Evolutionary conservation across 2,888 invertebrate genomes (phyloP), one percentile per base, ranked within the genome.

Genomic region (Sarcophaga caerulescens): DNA sequence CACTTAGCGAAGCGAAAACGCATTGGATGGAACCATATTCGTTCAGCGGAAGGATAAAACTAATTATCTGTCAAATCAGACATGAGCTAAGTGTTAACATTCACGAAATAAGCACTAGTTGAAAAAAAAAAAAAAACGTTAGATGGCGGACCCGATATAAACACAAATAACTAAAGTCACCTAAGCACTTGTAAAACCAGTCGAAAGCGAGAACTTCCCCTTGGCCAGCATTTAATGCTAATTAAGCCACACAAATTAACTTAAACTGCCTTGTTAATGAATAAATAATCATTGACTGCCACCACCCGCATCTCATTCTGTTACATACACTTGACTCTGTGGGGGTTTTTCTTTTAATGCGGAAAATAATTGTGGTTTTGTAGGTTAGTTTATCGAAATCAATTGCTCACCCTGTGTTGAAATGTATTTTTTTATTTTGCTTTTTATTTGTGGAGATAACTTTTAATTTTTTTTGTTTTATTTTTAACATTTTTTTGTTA

Each of bases 171-270:
- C 6, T 35, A 6, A 35, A 35, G 6, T 35, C 35, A 35, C 8
- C 35, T 2, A 35, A 10, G 10, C 8, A 35, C 2, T 35, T 8
- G 35, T 35, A 35, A 4, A 35, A 35, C 8, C 35, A 35, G 8
- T 35, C 35, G 35, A 35, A 35, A 10, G 35, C 35, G 35, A 35
- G 10, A 35, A 35, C 35, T 35, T 35, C 35, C 14, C 10, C 10
- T 17, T 17, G 17, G 52, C 25, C 52, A 70, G 52, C 69, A 70
- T 70, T 70, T 70, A 70, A 70, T 52, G 69, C 52, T 57, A 70
- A 70, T 70, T 70, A 57, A 25, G 5, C 10, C 17, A 4, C 17
- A 4, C 14, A 47, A 68, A 12, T 19, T 19, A 8, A 45, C 5
- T 45, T 45, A 19, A 21, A 47, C 0, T 21, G 19, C 14, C 12